Conservation (phyloP, 1,140 invertebrate species). For the Drosophila pruinosa region DNA sequence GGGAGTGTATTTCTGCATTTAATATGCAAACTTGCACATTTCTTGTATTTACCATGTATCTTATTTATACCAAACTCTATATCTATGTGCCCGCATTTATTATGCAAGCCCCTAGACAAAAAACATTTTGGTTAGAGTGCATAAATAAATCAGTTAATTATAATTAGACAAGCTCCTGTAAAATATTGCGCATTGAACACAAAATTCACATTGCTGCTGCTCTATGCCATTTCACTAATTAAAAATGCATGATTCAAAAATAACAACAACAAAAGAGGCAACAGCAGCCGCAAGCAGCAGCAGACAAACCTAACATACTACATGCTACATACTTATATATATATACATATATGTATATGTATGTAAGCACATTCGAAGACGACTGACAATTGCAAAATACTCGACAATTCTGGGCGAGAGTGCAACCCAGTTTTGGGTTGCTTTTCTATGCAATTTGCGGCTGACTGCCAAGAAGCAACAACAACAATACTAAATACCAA, state of each 20-base stretch:
- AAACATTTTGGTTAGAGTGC: constrained; percentile 25
- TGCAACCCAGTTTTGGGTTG: constrained; percentile 69
- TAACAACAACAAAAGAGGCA: constrained; percentile 39
- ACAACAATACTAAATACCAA: constrained; percentile 27
- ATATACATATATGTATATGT: no score
- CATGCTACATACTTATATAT: no score
- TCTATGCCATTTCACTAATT: constrained; percentile 76
- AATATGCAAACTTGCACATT: background rate
- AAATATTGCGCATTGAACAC: constrained; percentile 65
- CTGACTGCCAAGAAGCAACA: constrained; percentile 61
- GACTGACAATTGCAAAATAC: constrained; percentile 57
- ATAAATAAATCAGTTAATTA: constrained; percentile 69
- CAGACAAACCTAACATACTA: no score
- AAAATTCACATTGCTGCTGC: constrained; percentile 55
- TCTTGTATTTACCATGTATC: background rate
- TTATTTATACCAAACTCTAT: background rate
- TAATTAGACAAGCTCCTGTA: constrained; percentile 68
- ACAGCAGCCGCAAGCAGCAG: background rate
- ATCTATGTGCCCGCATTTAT: background rate
- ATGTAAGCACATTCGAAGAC: constrained; percentile 44
- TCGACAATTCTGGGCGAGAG: constrained; percentile 70
- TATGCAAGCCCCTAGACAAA: constrained; percentile 7
- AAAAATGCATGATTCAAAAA: constrained; percentile 79
- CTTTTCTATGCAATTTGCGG: constrained; percentile 72
- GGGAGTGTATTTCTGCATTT: no score